phyloP scores from a whole-genome alignment of 2,113 vertebrate species.

The Pterocles burchelli region DNA sequence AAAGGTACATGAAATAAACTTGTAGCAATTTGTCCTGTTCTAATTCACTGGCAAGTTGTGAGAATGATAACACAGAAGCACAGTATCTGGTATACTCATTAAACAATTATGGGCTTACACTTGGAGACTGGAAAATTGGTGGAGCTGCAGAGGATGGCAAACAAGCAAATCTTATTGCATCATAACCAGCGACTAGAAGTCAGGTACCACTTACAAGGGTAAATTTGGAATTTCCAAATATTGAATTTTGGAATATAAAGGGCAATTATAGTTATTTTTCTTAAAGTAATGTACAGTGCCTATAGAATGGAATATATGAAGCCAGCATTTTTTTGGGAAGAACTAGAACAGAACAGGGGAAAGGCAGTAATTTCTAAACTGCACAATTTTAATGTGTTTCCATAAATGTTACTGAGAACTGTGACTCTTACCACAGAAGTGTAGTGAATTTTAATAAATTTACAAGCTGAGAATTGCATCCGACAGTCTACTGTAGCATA shows the following conservation, averaged over 20 bases:
- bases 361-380: not conserved
- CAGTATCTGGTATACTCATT: not conserved
- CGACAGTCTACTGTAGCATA: not conserved
- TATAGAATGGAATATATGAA: not conserved
- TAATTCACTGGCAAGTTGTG: conserved; percentile 19
- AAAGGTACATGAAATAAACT: conserved; percentile 55
- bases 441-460: not conserved
- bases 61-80: not conserved
- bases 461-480: not conserved
- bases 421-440: not conserved
- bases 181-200: not conserved
- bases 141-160: not conserved
- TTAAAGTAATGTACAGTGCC: not conserved
- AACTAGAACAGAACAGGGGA: not conserved
- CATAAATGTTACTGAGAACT: not conserved
- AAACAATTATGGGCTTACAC: not conserved
- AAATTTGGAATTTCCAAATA: not conserved
- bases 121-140: not conserved
- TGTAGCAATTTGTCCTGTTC: conserved; percentile 1
- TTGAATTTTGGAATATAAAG: not conserved
- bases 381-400: not conserved
- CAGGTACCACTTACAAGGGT: not conserved
- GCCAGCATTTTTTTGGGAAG: not conserved
- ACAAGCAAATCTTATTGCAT: not conserved
- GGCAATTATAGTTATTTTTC: not conserved